These are phyloP conservation scores for Patiria pectinifera DNA, from an alignment of 53 echinoderm and acorn worm species.

Conservation along the genomic window DNA sequence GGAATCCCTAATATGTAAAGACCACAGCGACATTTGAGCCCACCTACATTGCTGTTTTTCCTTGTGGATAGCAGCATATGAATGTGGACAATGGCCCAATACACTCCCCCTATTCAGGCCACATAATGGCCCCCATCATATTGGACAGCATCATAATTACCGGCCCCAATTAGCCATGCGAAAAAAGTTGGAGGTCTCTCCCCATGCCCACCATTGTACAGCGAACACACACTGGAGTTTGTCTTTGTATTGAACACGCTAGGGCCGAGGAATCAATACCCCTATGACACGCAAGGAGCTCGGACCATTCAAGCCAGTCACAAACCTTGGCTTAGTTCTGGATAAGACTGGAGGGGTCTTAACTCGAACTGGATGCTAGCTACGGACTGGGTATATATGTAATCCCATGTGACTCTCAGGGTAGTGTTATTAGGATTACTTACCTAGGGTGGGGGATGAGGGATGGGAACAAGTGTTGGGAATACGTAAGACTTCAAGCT, in stretches of 20 bases:
- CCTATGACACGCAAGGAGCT: background rate
- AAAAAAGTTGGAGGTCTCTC: background rate
- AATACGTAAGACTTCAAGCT: too few species aligned
- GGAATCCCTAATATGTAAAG: background rate
- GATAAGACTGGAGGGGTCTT: background rate
- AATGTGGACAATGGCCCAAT: background rate
- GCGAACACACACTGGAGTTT: too few species aligned
- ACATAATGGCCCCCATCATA: background rate
- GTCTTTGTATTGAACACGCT: background rate
- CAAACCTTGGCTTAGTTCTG: constrained; percentile 2
- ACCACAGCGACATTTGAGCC: background rate
- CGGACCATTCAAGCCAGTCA: background rate
- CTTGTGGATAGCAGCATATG: background rate
- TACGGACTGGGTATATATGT: background rate
- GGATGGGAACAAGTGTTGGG: too few species aligned
- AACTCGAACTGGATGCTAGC: background rate
- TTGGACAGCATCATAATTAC: constrained; percentile 46
- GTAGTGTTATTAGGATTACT: too few species aligned
- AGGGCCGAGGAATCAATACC: too few species aligned
- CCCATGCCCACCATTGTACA: background rate
- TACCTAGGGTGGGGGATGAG: too few species aligned
- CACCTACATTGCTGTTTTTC: constrained; percentile 39
- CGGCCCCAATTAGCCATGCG: constrained; percentile 24
- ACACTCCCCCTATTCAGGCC: constrained; percentile 39
- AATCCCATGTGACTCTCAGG: background rate